Base-by-base conservation (phyloP, 2,797 vertebrate species). In the Notolabrus celidotus region DNA sequence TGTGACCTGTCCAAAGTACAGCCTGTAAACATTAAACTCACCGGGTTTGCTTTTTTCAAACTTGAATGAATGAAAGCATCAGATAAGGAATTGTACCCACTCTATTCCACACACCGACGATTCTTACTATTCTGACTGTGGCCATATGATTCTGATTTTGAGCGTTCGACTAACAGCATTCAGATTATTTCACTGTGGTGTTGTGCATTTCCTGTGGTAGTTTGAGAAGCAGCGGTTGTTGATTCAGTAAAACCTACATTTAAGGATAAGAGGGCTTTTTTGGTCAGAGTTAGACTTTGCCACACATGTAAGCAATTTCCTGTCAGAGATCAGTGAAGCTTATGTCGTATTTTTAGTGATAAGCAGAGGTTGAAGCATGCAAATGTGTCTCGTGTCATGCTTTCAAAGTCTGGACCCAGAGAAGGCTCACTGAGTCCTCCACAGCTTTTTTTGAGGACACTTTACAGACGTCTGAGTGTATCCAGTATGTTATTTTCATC, bases 1-100 rank as follows among this genome's bases (percentile, higher is more conserved):
- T 19, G 19, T 14, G 31, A 42, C 33, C 68, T 9, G 34, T 47
- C 25, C 19, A 31, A 66, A 64, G 47, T 43, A 23, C 58, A 79
- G 27, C 47, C n/a, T 52, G 38, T 65, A 56, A 55, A 47, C 34
- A 45, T 51, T 39, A 45, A 58, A 23, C 49, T 41, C 15, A 10
- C 29, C 49, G 16, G 22, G 22, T 47, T 70, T 27, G 33, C n/a
- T n/a, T 39, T 25, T 49, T 12, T 45, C 10, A 25, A 15, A 62
- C 27, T 19, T 31, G 9, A 60, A 38, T 56, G n/a, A 45, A 31
- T 12, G 5, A 67, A 46, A 23, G 12, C 10, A 3, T 11, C 41
- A 42, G 33, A 54, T n/a, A n/a, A n/a, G n/a, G n/a, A n/a, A n/a
- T n/a, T n/a, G 56, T 16, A 25, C 14, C 9, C 31, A 0, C 25